phyloP scores from a whole-genome alignment of 2,797 vertebrate species.

The Rhinophrynus dorsalis region DNA sequence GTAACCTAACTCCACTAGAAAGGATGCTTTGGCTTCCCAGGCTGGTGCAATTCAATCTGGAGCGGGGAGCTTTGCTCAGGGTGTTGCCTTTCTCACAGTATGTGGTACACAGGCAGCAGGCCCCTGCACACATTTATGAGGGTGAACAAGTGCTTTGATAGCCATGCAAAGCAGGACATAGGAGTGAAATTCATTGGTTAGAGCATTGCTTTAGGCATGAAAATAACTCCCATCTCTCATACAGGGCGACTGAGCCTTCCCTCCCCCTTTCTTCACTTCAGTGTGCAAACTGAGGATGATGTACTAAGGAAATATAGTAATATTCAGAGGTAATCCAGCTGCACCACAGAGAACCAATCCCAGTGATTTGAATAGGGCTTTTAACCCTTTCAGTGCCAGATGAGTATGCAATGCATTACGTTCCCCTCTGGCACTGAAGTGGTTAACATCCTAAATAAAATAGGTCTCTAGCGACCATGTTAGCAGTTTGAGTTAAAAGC shows the following conservation, averaged over 20 bases:
- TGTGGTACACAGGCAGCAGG: not conserved
- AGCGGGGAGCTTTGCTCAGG: slow-evolving; percentile 31
- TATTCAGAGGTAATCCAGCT: too few species aligned
- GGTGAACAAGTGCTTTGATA: slow-evolving; percentile 33
- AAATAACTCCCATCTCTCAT: slow-evolving; percentile 6
- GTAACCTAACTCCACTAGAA: slow-evolving; percentile 44
- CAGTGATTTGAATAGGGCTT: too few species aligned
- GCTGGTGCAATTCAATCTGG: slow-evolving; percentile 45
- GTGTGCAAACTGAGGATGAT: too few species aligned
- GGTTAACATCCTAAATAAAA: too few species aligned
- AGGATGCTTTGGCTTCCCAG: slow-evolving; percentile 36
- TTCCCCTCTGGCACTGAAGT: too few species aligned
- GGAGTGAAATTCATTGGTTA: slow-evolving; percentile 13
- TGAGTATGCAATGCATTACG: too few species aligned
- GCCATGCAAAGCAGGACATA: slow-evolving; percentile 25
- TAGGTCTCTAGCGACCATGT: too few species aligned
- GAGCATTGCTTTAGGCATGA: slow-evolving; percentile 10
- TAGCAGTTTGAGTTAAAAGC: too few species aligned
- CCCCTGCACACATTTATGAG: not conserved
- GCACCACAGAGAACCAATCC: too few species aligned
- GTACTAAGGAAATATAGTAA: too few species aligned
- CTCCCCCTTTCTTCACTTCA: not conserved
- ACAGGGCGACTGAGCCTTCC: not conserved
- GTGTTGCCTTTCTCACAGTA: slow-evolving; percentile 26
- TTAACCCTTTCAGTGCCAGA: too few species aligned